These are phyloP conservation scores for zebrafish (Danio rerio) DNA, from an alignment of 2,113 vertebrate species.

Conservation along the genomic window DNA sequence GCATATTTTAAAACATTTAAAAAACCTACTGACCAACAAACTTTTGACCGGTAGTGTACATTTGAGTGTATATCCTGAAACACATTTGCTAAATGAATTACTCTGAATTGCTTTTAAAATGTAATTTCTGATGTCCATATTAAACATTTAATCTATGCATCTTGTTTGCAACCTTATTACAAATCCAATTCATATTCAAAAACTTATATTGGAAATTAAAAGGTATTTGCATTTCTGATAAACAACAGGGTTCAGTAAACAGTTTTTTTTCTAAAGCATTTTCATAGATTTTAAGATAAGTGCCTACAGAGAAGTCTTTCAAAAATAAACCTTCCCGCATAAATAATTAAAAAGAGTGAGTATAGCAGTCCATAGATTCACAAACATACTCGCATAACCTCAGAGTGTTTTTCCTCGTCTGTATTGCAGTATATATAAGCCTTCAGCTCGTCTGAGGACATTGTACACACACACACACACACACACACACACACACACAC, in stretches of 20 bases:
- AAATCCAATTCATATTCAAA: background rate
- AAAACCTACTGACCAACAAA: no score
- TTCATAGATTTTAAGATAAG: background rate
- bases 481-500: constrained; percentile 45
- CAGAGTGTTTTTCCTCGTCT: background rate
- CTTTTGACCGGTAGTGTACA: no score
- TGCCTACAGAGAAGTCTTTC: background rate
- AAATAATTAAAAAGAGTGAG: constrained; percentile 24
- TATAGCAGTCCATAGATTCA: background rate
- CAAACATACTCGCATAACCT: constrained; percentile 5
- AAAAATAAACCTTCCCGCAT: constrained; percentile 5
- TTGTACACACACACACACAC: constrained; percentile 14
- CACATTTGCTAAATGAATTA: background rate
- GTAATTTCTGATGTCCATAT: background rate
- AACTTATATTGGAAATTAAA: background rate
- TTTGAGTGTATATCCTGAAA: no score
- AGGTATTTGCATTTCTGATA: background rate
- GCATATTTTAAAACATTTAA: no score
- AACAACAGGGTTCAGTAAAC: background rate
- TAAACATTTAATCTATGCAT: background rate
- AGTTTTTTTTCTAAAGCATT: background rate
- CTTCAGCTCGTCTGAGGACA: background rate
- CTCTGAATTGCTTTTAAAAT: background rate
- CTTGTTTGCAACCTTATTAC: background rate
- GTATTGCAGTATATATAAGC: background rate